Base-by-base conservation (phyloP, 2,797 vertebrate genomes). In the Pteropus rufus region DNA sequence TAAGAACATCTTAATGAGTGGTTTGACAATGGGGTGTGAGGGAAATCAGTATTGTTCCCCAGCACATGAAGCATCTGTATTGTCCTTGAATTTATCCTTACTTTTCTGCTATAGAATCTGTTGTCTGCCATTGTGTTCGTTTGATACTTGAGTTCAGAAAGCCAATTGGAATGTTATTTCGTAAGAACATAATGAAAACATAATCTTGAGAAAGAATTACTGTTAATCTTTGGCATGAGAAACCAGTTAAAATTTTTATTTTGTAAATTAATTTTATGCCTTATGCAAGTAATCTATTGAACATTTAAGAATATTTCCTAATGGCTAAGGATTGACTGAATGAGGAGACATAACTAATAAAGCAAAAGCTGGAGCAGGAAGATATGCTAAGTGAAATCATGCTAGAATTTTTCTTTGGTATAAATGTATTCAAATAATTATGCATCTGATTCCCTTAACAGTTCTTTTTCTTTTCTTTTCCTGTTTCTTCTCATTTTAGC, bases 171-270 rank as follows among this genome's bases (percentile, higher is more conserved):
- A 94, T 92, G 70, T 60, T 93, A 7, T 14, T 21, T 54, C 31
- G 36, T 72, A 60, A 31, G 5, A 90, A 70, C 23, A 89, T 92
- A 96, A 95, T 44, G 56, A 58, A 83, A 64, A 88, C 60, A 52
- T 14, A 91, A 65, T 10, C 41, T 76, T 67, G 41, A n/a, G 96
- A 98, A 98, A 96, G 93, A 89, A 97, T 97, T 95, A 88, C 88
- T 96, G 93, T 87, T 98, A 98, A 98, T 98, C 98, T 98, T 97
- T 96, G 97, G 93, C 98, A 98, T 97, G 96, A 98, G 98, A 97
- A 99, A 98, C 96, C 26, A 95, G 98, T 99, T 98, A 98, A 96
- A 98, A 91, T 65, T 93, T 46, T 98, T 72, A 82, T 29, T 85
- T 96, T 97, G 97, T 14, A 56, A 87, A 80, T 67, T 69, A 70